Conservation (phyloP, 2,113 vertebrate genomes). For the crab-eating macaque (Macaca fascicularis) region T2T-MFA8v1.1 NC_088378.1:132227001-132227500, state of each 20-base stretch:
- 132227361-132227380: neutral
- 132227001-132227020: slow-evolving; percentile 3
- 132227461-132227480: neutral
- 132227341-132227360: slow-evolving; percentile 42
- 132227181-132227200: slow-evolving; percentile 68
- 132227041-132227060: slow-evolving; percentile 25
- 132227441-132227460: neutral
- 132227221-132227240: slow-evolving; percentile 76
- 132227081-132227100: slow-evolving; percentile 50
- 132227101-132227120: slow-evolving; percentile 66
- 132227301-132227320: neutral
- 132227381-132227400: slow-evolving; percentile 50
- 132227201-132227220: slow-evolving; percentile 73
- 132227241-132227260: slow-evolving; percentile 45
- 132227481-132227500: neutral
- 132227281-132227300: slow-evolving; percentile 38
- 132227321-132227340: slow-evolving; percentile 37
- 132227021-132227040: neutral
- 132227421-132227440: neutral
- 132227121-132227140: slow-evolving; percentile 66
- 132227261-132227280: slow-evolving; percentile 51
- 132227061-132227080: slow-evolving; percentile 65
- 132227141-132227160: slow-evolving; percentile 75
- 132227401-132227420: neutral
- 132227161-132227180: slow-evolving; percentile 68